phyloP scores from a whole-genome alignment of 2,797 vertebrate species.

The Phalloptychus januarius region DNA sequence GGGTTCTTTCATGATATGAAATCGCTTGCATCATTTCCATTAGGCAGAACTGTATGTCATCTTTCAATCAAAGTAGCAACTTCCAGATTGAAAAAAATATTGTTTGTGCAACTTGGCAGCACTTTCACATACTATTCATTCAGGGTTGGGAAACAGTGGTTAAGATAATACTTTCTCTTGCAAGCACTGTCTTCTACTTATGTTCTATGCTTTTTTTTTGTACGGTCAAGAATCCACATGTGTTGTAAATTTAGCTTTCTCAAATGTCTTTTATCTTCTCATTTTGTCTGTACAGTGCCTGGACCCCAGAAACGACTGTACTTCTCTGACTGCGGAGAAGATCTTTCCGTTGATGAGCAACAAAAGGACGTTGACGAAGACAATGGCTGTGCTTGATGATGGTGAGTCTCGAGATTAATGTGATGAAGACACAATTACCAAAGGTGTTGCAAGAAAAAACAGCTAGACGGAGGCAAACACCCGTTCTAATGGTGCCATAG shows the following conservation, averaged over 20 bases:
- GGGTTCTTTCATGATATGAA: constrained; percentile 37
- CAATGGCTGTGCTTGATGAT: constrained; percentile 84
- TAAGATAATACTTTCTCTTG: not conserved
- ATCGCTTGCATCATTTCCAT: constrained; percentile 38
- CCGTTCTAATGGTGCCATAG: constrained; percentile 21
- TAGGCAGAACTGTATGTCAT: not conserved
- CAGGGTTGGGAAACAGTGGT: not conserved
- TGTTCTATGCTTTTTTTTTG: not conserved
- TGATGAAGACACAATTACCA: not conserved
- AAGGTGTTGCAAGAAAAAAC: constrained; percentile 16
- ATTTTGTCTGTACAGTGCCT: constrained; percentile 82
- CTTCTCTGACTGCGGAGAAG: constrained; percentile 75
- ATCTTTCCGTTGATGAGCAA: constrained; percentile 90
- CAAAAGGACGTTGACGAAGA: constrained; percentile 86
- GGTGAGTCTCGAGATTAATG: constrained; percentile 34
- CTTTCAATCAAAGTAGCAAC: not conserved
- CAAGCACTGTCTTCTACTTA: not conserved
- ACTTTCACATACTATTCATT: not conserved
- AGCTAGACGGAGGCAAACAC: constrained; percentile 1
- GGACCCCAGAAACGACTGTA: constrained; percentile 83
- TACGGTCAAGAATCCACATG: not conserved
- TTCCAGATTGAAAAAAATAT: not conserved
- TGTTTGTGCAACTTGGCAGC: not conserved
- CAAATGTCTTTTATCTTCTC: not conserved
- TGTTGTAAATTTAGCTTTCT: not conserved